Base-by-base conservation (phyloP, 2,888 invertebrate genomes). In the Clistopyga incitator region DNA sequence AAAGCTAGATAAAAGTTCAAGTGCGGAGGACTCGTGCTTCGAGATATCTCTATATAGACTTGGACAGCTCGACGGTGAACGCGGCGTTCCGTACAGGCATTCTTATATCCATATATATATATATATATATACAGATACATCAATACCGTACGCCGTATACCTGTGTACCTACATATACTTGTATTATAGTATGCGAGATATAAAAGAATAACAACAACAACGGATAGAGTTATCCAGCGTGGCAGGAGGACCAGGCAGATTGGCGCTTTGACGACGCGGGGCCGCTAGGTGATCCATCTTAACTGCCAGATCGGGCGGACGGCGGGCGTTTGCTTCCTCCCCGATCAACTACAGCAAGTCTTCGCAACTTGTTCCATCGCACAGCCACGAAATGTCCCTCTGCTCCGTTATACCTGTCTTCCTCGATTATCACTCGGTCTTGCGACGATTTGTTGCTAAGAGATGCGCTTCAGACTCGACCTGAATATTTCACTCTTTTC, bases 281-380 rank as follows among this genome's bases (percentile, higher is more conserved):
- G 78, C 88, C 87, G 88, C 88, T 18, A 74, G 88, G 91, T 90
- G 90, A 91, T 91, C 91, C 90, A 91, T 91, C 91, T 90, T 90
- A 88, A 84, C 90, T 90, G 90, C 89, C 90, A 90, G 54, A 50
- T 68, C 34, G 15, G 34, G 50, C 74, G 50, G 47, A 11, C 61
- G 47, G 50, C 50, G 64, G 11, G 74, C 61, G 38, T 20, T 50
- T 47, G 59, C 29, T 75, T 61, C 29, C 50, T 64, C 74, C 64
- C n/a, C 74, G 74, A 74, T 42, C 20, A 34, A 8, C 34, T 52
- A 20, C 45, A 25, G 25, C 20, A 15, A 67, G 4, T 45, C 47
- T 15, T 23, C 67, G 67, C 67, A 20, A 67, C 61, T 50, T 64
- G 59, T 74, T 61, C 50, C 29, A 75, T 47, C 74, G 29, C 18